Evolutionary conservation across 2,888 invertebrate species (phyloP), one percentile per base, ranked within the genome.

Genomic region (Eumacrocentrus americanus): DNA sequence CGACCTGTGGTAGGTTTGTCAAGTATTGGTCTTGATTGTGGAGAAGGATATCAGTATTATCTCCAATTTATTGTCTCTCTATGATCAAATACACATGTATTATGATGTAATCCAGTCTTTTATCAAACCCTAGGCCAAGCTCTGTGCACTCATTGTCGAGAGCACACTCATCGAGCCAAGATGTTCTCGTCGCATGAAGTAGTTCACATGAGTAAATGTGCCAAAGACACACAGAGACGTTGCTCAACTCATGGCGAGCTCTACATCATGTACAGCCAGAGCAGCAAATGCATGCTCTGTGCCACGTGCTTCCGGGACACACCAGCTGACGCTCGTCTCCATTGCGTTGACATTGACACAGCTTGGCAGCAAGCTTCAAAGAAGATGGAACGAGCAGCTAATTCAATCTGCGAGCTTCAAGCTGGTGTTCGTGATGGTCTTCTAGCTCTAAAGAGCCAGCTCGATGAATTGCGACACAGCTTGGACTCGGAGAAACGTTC

Each of bases 111-210:
- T n/a, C n/a, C n/a, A n/a, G n/a, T n/a, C n/a, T n/a, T n/a, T n/a
- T n/a, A n/a, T n/a, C n/a, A n/a, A 20, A 7, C 44, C 60, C 2
- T 75, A 88, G 88, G 89, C 60, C 91, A 91, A 83, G 88, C 90
- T 2, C 79, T 91, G 60, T 91, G 91, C 79, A 83, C 83, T 16
- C 83, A 83, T 61, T 91, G 91, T 79, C 83, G 90, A 52, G 88
- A 89, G 72, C 87, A 88, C 70, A 91, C 91, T 0, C 91, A 91
- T 73, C 82, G 88, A 66, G 91, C 91, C 3, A 89, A 89, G 77
- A 91, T 91, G 90, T 91, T 91, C 78, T 85, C 89, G 0, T 82
- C 85, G 20, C 91, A 91, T 75, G 89, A 89, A 64, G 86, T 91
- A 12, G 86, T 90, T 12, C 88, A 88, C 69, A 87, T 90, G 85